phyloP scores from a whole-genome alignment of 2,797 vertebrate genomes.

The Takifugu rubripes region DNA sequence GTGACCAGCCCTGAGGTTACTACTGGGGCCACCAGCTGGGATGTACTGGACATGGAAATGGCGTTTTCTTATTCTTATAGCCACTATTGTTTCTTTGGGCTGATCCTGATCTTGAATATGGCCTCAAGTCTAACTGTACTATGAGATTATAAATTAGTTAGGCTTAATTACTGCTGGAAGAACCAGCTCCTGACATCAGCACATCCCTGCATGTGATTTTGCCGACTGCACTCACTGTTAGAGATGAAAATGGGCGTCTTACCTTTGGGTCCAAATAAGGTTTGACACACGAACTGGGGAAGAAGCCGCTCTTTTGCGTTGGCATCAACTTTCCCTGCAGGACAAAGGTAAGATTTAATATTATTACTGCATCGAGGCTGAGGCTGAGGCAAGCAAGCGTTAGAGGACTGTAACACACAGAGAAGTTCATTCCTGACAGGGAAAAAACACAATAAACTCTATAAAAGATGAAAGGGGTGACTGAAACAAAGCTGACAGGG shows the following conservation, averaged over 20 bases:
- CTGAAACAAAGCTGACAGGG: neutral
- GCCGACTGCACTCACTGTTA: neutral
- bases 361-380: constrained; percentile 1
- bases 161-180: no score
- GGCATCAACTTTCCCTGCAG: constrained; percentile 87
- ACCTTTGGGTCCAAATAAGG: constrained; percentile 92
- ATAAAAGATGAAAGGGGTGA: neutral
- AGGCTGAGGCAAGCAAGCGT: neutral
- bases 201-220: no score
- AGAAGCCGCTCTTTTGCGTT: constrained; percentile 89
- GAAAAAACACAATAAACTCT: neutral
- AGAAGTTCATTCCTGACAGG: neutral
- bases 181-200: no score
- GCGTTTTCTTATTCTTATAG: no score
- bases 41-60: no score
- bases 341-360: neutral
- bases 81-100: no score
- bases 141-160: no score
- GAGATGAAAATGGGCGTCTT: neutral
- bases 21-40: no score
- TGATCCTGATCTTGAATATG: no score
- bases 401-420: neutral
- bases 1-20: no score
- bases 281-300: constrained; percentile 91
- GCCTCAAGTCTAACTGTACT: no score